Evolutionary conservation across 1,140 invertebrate genomes (phyloP).

Genomic region (Onthophagus taurus): DNA sequence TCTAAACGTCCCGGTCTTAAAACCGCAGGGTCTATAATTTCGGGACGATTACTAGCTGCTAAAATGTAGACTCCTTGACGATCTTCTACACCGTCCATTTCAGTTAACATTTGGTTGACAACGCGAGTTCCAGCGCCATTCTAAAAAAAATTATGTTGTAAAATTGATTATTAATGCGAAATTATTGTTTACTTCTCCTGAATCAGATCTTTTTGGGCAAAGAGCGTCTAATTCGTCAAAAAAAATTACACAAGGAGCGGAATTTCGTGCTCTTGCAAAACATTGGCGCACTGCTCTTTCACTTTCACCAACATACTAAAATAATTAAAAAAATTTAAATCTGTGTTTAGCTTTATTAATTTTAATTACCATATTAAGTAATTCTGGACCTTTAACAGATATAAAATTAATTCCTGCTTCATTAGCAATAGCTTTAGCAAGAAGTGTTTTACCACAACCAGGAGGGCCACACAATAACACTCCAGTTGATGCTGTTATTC

Average conservation of each 20-base stretch:
- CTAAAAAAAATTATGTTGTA: constrained; percentile 33
- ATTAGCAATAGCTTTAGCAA: constrained; percentile 87
- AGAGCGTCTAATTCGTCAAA: constrained; percentile 98
- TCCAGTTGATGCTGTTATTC: constrained; percentile 66
- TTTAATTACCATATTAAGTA: constrained; percentile 66
- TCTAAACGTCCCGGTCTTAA: constrained; percentile 90
- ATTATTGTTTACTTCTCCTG: constrained; percentile 46
- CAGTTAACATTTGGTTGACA: constrained; percentile 94
- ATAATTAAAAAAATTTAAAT: constrained; percentile 12
- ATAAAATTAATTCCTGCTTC: constrained; percentile 84
- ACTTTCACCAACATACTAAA: constrained; percentile 96
- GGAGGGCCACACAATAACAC: constrained; percentile 85
- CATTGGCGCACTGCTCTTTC: constrained; percentile 91
- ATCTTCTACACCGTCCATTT: constrained; percentile 95
- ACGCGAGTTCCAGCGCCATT: constrained; percentile 67
- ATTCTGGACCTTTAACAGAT: constrained; percentile 86
- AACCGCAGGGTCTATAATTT: constrained; percentile 94
- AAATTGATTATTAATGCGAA: background rate
- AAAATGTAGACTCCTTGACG: constrained; percentile 87
- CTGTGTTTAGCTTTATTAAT: background rate
- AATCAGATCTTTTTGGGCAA: constrained; percentile 79
- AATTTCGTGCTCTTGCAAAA: constrained; percentile 89
- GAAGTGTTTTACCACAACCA: constrained; percentile 84
- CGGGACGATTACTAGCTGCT: constrained; percentile 93
- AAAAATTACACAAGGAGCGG: constrained; percentile 97